Evolutionary conservation across 2,888 invertebrate species (phyloP).

Genomic region (Boloria euphrosyne): DNA sequence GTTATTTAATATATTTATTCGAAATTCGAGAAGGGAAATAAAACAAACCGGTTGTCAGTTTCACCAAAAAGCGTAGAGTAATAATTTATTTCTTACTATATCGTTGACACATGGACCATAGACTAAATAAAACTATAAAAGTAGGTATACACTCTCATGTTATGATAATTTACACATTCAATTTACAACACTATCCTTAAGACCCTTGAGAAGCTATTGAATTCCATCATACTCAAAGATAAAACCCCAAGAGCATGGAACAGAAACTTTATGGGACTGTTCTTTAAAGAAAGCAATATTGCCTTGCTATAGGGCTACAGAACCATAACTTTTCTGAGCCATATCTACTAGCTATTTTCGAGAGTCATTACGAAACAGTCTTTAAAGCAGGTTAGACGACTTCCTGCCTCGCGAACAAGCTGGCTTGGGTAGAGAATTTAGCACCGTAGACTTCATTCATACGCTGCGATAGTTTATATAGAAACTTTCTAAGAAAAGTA

Average conservation of each 20-base stretch:
- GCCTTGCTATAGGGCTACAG: neutral
- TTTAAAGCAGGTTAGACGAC: neutral
- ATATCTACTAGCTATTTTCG: neutral
- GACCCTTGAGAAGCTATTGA: neutral
- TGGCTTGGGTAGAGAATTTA: neutral
- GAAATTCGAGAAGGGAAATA: too few species aligned
- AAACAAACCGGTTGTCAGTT: too few species aligned
- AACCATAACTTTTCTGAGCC: neutral
- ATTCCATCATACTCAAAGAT: neutral
- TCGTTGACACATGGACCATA: too few species aligned
- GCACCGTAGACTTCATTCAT: neutral
- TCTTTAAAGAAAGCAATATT: neutral
- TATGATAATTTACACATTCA: too few species aligned
- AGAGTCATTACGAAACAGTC: neutral
- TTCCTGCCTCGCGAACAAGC: constrained; percentile 8
- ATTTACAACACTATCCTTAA: neutral
- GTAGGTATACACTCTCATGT: too few species aligned
- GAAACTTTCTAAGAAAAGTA: neutral
- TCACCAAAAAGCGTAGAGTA: too few species aligned
- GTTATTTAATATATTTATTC: too few species aligned
- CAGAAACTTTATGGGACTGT: neutral
- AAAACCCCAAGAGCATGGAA: neutral
- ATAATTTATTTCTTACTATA: too few species aligned
- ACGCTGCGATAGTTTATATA: neutral
- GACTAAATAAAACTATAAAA: too few species aligned